phyloP scores from a whole-genome alignment of 1,140 invertebrate species.

The Drosophila baimaii region DNA sequence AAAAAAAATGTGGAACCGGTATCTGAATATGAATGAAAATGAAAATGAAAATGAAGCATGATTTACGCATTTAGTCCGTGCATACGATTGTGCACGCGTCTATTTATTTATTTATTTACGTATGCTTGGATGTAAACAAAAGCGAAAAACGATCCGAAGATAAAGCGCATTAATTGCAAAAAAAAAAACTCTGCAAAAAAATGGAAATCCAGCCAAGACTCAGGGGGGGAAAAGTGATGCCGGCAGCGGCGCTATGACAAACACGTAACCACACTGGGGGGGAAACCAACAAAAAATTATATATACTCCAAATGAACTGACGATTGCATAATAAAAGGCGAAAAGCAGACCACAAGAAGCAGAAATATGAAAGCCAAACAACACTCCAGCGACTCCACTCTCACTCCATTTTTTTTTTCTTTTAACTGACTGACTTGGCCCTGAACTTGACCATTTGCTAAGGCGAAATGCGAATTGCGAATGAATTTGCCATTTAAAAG shows the following conservation, averaged over 20 bases:
- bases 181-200: slow-evolving; percentile 23
- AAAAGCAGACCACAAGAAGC: slow-evolving; percentile 21
- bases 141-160: slow-evolving; percentile 54
- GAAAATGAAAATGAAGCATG: slow-evolving; percentile 43
- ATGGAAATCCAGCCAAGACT: slow-evolving; percentile 11
- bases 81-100: slow-evolving; percentile 24
- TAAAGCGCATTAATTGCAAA: slow-evolving; percentile 75
- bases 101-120: slow-evolving; percentile 75
- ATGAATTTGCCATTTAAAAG: slow-evolving; percentile 44
- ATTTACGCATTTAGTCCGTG: slow-evolving; percentile 28
- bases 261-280: slow-evolving; percentile 38
- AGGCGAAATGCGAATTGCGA: slow-evolving; percentile 24
- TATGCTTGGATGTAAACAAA: slow-evolving; percentile 76
- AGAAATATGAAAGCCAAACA: slow-evolving; percentile 39
- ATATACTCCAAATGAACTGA: slow-evolving; percentile 20
- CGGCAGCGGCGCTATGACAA: slow-evolving; percentile 15
- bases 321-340: slow-evolving; percentile 27
- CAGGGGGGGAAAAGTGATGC: slow-evolving; percentile 26
- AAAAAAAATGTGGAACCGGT: slow-evolving; percentile 29
- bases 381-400: slow-evolving; percentile 21
- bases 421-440: slow-evolving; percentile 42
- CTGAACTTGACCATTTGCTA: slow-evolving; percentile 70
- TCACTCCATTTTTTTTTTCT: slow-evolving; percentile 13
- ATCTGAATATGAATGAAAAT: slow-evolving; percentile 46
- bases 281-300: slow-evolving; percentile 15